Evolutionary conservation across 2,888 invertebrate species (phyloP).

Genomic region (Lasius platythorax): DNA sequence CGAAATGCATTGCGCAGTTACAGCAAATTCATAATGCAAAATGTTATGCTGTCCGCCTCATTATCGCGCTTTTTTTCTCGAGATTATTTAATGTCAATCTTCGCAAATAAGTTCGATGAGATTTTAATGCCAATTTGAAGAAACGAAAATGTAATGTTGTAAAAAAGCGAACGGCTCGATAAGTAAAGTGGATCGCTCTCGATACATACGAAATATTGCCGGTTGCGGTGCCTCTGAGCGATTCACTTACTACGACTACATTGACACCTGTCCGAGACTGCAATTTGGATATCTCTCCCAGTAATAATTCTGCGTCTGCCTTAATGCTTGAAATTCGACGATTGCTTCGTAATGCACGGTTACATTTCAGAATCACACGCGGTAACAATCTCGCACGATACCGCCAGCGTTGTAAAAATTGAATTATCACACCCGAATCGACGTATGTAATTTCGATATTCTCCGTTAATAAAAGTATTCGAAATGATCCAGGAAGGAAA

Average conservation of each 20-base stretch:
- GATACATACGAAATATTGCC: neutral
- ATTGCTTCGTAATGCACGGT: slow-evolving; percentile 62
- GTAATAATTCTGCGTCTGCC: slow-evolving; percentile 14
- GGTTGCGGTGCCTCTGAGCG: neutral
- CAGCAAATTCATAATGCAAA: slow-evolving; percentile 15
- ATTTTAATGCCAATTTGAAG: slow-evolving; percentile 17
- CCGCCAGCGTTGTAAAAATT: slow-evolving; percentile 36
- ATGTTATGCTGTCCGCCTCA: slow-evolving; percentile 6
- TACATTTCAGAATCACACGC: slow-evolving; percentile 60
- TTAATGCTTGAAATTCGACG: slow-evolving; percentile 39
- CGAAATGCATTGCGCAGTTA: slow-evolving; percentile 3
- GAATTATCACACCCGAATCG: slow-evolving; percentile 39
- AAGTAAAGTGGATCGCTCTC: neutral
- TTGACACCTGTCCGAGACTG: slow-evolving; percentile 17
- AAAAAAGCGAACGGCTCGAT: slow-evolving; percentile 22
- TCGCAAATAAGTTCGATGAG: slow-evolving; percentile 2
- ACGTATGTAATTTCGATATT: slow-evolving; percentile 64
- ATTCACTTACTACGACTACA: slow-evolving; percentile 28
- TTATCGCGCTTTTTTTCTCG: slow-evolving; percentile 10
- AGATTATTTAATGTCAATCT: slow-evolving; percentile 33
- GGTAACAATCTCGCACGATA: slow-evolving; percentile 5
- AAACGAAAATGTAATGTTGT: slow-evolving; percentile 6
- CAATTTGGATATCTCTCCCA: slow-evolving; percentile 43
- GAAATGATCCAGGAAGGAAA: slow-evolving; percentile 39
- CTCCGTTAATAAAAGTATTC: slow-evolving; percentile 68